Evolutionary conservation across 2,113 vertebrate genomes (phyloP).

Genomic region (Hymenochirus boettgeri): DNA sequence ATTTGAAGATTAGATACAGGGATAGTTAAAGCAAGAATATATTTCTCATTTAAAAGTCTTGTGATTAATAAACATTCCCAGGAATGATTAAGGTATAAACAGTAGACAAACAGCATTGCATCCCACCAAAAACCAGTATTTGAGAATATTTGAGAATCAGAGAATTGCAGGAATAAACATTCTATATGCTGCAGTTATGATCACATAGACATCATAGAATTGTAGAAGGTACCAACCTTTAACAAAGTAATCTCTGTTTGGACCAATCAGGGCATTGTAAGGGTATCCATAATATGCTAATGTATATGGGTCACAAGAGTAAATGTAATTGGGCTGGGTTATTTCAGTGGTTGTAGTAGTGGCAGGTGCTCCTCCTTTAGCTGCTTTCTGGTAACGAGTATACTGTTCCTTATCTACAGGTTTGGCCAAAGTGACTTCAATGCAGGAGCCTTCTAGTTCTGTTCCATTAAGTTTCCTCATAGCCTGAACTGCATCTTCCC

Average conservation of each 20-base stretch:
- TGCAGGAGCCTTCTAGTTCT: conserved; percentile 90
- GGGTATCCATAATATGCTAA: conserved; percentile 94
- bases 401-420: conserved; percentile 98
- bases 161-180: no score
- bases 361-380: conserved; percentile 67
- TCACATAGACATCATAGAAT: neutral
- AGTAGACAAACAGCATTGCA: neutral
- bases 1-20: neutral
- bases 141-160: neutral
- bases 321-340: conserved; percentile 81
- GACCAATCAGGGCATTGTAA: conserved; percentile 91
- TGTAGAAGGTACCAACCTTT: conserved; percentile 83
- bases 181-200: no score
- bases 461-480: conserved; percentile 93
- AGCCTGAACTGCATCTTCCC: conserved; percentile 89
- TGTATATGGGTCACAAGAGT: conserved; percentile 93
- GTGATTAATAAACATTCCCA: neutral
- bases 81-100: neutral
- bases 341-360: conserved; percentile 55
- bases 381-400: conserved; percentile 94
- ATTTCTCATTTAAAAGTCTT: neutral
- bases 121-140: no score
- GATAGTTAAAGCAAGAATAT: neutral
- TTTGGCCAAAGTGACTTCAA: conserved; percentile 96
- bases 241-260: conserved; percentile 96